A percentile compares a stretch with the other conserved stretches of the same genome.
phyloP scores from a whole-genome alignment of 2,888 invertebrate species.

The Pachymerium ferrugineum region DNA sequence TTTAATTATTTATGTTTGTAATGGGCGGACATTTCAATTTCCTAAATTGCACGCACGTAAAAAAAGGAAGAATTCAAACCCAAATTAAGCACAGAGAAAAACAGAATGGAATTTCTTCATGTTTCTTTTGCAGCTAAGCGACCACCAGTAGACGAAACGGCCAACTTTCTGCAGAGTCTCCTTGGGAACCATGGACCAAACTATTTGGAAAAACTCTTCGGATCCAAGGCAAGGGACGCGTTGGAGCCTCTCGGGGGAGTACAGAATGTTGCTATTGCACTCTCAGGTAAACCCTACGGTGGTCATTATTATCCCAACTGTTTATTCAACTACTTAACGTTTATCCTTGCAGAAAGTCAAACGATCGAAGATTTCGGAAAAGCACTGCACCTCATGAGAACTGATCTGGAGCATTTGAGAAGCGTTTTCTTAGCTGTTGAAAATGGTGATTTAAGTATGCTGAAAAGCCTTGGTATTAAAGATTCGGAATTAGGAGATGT shows the following conservation, averaged over 20 bases:
- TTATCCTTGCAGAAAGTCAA: constrained; percentile 67
- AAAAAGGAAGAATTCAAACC: no score
- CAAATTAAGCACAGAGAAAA: no score
- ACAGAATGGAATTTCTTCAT: no score
- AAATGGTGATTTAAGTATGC: constrained; percentile 80
- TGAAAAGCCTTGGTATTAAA: constrained; percentile 89
- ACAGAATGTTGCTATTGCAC: constrained; percentile 89
- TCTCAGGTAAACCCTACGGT: constrained; percentile 63
- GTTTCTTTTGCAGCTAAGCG: constrained; percentile 68
- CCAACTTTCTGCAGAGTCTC: constrained; percentile 87
- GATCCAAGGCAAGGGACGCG: constrained; percentile 87
- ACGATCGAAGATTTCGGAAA: constrained; percentile 91
- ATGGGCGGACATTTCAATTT: no score
- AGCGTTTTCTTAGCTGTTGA: constrained; percentile 94
- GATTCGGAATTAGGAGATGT: constrained; percentile 92
- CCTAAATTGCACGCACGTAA: no score
- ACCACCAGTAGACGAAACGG: constrained; percentile 94
- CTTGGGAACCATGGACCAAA: constrained; percentile 93
- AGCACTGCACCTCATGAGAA: constrained; percentile 75
- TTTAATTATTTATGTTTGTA: no score
- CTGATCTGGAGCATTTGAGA: constrained; percentile 84
- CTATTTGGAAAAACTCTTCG: constrained; percentile 92
- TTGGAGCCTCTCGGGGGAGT: constrained; percentile 87
- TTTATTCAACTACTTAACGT: no score
- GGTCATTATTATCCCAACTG: neutral